phyloP scores from a whole-genome alignment of 2,888 invertebrate species.

The Neuroscelio doddi region DNA sequence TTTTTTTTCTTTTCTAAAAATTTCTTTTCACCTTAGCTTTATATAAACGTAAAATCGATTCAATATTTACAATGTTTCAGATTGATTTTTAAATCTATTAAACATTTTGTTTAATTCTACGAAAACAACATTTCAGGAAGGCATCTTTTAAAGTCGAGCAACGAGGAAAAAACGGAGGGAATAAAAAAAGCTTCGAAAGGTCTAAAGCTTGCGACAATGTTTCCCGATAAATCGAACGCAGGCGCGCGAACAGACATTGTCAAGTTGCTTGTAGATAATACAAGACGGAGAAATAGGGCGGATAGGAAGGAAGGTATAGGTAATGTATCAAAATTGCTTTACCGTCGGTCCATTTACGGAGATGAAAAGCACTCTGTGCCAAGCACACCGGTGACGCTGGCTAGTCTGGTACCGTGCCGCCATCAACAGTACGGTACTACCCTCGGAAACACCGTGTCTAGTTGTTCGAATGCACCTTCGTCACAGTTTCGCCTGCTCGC shows the following conservation, averaged over 20 bases:
- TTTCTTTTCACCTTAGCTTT: too few species aligned
- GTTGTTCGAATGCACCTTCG: constrained; percentile 37
- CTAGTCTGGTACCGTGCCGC: constrained; percentile 53
- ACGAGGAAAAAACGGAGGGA: background rate
- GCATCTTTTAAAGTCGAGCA: constrained; percentile 7
- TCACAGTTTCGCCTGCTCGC: constrained; percentile 22
- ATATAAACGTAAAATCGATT: too few species aligned
- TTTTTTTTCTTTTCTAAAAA: too few species aligned
- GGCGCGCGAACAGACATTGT: constrained; percentile 22
- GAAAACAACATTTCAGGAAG: background rate
- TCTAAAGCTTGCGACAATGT: constrained; percentile 21
- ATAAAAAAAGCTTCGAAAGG: background rate
- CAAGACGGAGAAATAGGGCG: constrained; percentile 41
- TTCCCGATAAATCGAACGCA: constrained; percentile 29
- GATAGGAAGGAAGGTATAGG: constrained; percentile 59
- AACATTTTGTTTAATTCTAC: background rate
- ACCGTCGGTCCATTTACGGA: constrained; percentile 69
- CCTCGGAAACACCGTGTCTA: constrained; percentile 43
- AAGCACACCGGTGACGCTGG: constrained; percentile 64
- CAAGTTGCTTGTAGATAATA: constrained; percentile 35
- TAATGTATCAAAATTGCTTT: constrained; percentile 70
- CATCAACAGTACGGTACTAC: constrained; percentile 57
- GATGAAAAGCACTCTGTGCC: constrained; percentile 70
- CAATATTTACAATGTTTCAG: too few species aligned
- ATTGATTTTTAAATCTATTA: too few species aligned